These are phyloP conservation scores for Eulemur rubriventer DNA, from an alignment of 2,797 vertebrate genomes.

Conservation along the genomic window DNA sequence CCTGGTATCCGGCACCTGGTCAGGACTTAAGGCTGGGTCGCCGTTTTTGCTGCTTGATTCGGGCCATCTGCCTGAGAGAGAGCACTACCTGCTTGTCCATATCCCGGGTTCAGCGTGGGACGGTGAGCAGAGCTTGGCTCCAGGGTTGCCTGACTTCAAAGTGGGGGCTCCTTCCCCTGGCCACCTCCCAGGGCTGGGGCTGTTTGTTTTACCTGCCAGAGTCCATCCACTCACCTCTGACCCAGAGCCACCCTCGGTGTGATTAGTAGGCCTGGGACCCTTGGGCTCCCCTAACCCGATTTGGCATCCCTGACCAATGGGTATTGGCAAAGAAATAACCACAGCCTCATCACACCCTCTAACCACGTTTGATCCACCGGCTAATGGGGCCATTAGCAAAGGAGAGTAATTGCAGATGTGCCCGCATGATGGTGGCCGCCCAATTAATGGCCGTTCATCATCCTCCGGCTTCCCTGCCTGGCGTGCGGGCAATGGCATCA, in stretches of 20 bases:
- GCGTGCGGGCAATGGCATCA: neutral
- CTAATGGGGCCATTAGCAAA: conserved; percentile 82
- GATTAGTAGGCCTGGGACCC: neutral
- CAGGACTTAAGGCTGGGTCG: accelerated
- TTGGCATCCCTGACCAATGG: neutral
- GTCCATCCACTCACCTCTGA: neutral
- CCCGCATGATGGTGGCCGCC: neutral
- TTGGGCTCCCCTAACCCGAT: neutral
- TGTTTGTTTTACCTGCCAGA: neutral
- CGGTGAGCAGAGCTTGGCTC: neutral
- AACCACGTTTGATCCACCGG: conserved; percentile 71
- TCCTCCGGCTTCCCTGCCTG: neutral
- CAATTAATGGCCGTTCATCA: conserved; percentile 47
- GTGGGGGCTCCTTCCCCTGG: neutral
- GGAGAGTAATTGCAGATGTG: conserved; percentile 76
- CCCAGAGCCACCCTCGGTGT: neutral
- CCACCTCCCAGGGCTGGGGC: neutral
- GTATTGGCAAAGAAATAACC: conserved; percentile 74
- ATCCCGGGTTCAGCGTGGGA: neutral
- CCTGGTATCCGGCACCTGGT: neutral
- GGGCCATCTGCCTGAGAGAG: neutral
- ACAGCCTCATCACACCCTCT: conserved; percentile 61
- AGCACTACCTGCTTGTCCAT: neutral
- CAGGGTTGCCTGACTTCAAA: neutral
- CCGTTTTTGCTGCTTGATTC: neutral